A percentile compares a stretch with the other conserved stretches of the same genome.
phyloP scores from a whole-genome alignment of 2,888 invertebrate genomes.

The Mimachlamys varia region DNA sequence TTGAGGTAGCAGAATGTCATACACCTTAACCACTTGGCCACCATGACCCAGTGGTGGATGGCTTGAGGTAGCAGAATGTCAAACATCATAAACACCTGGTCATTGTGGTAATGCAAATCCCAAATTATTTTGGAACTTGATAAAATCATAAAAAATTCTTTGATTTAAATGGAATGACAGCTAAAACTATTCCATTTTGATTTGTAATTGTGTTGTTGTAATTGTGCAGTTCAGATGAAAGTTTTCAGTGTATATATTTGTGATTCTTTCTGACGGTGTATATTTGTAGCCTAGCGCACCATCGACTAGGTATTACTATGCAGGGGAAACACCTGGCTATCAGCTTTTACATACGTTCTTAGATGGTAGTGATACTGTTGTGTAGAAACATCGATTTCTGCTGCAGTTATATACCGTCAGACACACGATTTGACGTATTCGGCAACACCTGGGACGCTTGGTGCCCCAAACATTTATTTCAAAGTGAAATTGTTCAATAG shows the following conservation, averaged over 20 bases:
- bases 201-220: no score
- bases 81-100: no score
- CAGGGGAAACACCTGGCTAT: background rate
- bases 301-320: background rate
- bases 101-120: no score
- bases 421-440: background rate
- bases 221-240: no score
- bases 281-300: background rate
- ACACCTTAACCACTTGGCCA: no score
- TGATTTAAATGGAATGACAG: no score
- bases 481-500: background rate
- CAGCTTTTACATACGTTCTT: background rate
- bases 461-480: background rate
- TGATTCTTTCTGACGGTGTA: background rate
- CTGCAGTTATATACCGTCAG: background rate
- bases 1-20: no score
- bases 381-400: background rate
- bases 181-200: no score
- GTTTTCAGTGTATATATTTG: background rate
- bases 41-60: no score
- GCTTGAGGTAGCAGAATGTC: no score
- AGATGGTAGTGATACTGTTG: slow-evolving; percentile 4
- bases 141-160: no score
- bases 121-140: no score
- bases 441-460: background rate